These are phyloP conservation scores for Otocyon megalotis DNA, from an alignment of 2,113 vertebrate genomes.

Conservation along the genomic window DNA sequence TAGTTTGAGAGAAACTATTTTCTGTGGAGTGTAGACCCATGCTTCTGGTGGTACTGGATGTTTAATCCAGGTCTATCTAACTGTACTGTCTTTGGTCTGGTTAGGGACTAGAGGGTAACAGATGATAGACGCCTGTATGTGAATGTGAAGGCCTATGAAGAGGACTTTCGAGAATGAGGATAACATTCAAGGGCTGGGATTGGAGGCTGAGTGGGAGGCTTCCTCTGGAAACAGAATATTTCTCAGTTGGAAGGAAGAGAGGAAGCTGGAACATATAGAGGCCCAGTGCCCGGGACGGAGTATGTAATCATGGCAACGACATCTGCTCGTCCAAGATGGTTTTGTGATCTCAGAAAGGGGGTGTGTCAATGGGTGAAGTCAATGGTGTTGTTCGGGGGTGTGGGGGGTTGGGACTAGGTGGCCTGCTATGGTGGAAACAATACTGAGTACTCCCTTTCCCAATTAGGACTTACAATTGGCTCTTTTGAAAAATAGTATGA, in stretches of 20 bases:
- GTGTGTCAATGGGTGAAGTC: not conserved
- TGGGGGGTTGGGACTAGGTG: not conserved
- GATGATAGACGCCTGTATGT: not conserved
- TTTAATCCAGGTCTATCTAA: not conserved
- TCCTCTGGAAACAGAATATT: not conserved
- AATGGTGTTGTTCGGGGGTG: not conserved
- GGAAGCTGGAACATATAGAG: not conserved
- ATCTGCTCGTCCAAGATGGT: not conserved
- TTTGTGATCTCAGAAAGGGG: not conserved
- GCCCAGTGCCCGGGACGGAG: not conserved
- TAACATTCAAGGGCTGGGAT: not conserved
- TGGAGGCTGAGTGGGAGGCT: not conserved
- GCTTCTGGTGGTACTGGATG: not conserved
- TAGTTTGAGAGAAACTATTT: not conserved
- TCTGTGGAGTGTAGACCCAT: not conserved
- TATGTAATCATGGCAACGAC: not conserved
- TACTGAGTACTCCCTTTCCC: not conserved
- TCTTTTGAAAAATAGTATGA: not conserved
- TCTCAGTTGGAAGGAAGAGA: not conserved
- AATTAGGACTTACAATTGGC: not conserved
- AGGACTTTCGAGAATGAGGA: not conserved
- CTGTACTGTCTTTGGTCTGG: not conserved
- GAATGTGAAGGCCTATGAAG: not conserved
- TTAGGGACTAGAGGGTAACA: not conserved
- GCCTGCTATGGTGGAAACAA: not conserved